Evolutionary conservation across 2,888 invertebrate genomes (phyloP).

Genomic region (Deilephila elpenor): DNA sequence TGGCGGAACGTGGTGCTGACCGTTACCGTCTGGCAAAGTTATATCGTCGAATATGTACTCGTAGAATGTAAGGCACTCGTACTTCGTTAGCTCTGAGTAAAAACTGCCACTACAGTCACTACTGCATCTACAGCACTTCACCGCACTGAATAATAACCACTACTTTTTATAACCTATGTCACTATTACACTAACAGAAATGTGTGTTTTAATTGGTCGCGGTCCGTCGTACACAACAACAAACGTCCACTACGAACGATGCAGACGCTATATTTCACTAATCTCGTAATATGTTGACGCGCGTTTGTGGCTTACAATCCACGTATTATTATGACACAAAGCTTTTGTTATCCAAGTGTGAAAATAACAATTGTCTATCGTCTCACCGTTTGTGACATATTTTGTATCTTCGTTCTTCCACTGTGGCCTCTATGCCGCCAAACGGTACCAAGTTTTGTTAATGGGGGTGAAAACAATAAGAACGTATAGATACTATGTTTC

Average conservation of each 20-base stretch:
- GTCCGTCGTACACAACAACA: constrained; percentile 54
- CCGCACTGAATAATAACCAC: constrained; percentile 26
- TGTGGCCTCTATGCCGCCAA: constrained; percentile 66
- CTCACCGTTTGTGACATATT: constrained; percentile 52
- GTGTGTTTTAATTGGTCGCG: constrained; percentile 52
- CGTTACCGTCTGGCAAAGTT: constrained; percentile 44
- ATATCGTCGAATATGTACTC: constrained; percentile 22
- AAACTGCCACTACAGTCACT: constrained; percentile 20
- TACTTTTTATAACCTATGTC: constrained; percentile 16
- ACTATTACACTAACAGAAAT: constrained; percentile 8
- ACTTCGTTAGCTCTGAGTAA: constrained; percentile 19
- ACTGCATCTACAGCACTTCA: constrained; percentile 18
- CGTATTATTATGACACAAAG: constrained; percentile 42
- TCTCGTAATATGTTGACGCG: constrained; percentile 46
- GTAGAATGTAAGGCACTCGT: constrained; percentile 20
- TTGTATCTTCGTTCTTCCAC: constrained; percentile 53
- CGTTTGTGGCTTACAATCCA: constrained; percentile 49
- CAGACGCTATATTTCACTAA: constrained; percentile 51
- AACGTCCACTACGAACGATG: constrained; percentile 48
- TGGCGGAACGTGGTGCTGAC: constrained; percentile 80
- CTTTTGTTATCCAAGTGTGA: neutral
- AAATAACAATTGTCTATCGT: constrained; percentile 33
- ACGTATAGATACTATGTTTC: constrained; percentile 79
- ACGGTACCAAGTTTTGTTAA: constrained; percentile 71
- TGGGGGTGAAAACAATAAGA: constrained; percentile 73